Conservation (phyloP, 2,113 vertebrate genomes). For the Hypocryptadius cinnamomeus region DNA sequence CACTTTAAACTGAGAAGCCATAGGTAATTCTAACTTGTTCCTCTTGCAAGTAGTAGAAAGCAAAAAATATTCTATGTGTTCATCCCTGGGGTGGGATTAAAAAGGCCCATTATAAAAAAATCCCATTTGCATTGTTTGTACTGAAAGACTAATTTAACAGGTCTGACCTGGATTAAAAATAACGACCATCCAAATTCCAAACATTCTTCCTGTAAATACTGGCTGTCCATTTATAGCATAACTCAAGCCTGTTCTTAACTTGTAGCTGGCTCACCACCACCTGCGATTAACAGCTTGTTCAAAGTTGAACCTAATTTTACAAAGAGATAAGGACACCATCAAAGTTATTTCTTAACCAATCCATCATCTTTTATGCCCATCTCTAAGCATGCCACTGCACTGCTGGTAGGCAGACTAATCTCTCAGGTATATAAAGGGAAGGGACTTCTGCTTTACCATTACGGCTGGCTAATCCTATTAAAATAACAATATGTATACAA, state of each 20-base stretch:
- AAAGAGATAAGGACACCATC: not conserved
- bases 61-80: not conserved
- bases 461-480: not conserved
- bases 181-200: not conserved
- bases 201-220: not conserved
- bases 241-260: not conserved
- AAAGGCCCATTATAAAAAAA: not conserved
- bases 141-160: not conserved
- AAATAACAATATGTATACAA: not conserved
- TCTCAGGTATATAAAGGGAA: not conserved
- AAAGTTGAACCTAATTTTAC: not conserved
- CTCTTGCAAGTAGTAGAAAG: not conserved
- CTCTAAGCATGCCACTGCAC: not conserved
- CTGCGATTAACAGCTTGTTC: not conserved
- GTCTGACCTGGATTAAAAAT: not conserved
- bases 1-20: not conserved
- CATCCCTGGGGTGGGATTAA: not conserved
- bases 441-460: not conserved
- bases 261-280: not conserved
- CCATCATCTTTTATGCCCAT: not conserved
- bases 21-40: fast-evolving
- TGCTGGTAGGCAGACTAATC: not conserved
- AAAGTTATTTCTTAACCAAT: not conserved
- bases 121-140: not conserved
- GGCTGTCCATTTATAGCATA: not conserved